Conservation (phyloP, 2,888 invertebrate genomes). For the Erebia ligea region DNA sequence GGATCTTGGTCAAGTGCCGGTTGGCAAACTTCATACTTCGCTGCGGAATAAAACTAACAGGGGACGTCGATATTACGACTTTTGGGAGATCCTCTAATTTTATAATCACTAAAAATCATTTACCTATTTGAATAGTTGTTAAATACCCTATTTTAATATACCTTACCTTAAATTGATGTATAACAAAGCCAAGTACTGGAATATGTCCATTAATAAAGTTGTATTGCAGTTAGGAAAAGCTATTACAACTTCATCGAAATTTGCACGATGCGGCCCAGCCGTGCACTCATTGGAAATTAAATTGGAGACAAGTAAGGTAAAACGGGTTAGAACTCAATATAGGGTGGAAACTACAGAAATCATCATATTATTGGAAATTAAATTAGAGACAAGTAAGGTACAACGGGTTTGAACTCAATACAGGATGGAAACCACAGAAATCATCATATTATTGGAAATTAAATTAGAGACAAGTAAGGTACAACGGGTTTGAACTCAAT, state of each 20-base stretch:
- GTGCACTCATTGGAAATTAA: slow-evolving; percentile 34
- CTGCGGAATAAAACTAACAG: too few species aligned
- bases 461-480: slow-evolving; percentile 27
- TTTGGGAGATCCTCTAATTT: too few species aligned
- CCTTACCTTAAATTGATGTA: neutral
- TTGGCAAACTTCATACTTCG: too few species aligned
- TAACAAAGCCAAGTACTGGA: neutral
- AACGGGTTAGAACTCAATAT: slow-evolving; percentile 5
- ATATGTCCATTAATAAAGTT: slow-evolving; percentile 24
- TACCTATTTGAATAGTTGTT: too few species aligned
- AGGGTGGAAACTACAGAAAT: neutral
- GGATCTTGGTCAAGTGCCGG: too few species aligned
- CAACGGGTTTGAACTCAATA: slow-evolving; percentile 6
- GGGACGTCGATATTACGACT: too few species aligned
- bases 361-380: slow-evolving; percentile 25
- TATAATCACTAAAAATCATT: too few species aligned
- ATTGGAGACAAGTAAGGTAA: slow-evolving; percentile 22
- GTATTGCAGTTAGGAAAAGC: slow-evolving; percentile 37
- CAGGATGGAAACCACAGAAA: neutral
- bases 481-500: slow-evolving; percentile 1
- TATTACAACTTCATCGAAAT: slow-evolving; percentile 40
- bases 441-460: slow-evolving; percentile 27
- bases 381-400: slow-evolving; percentile 25
- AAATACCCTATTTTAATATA: too few species aligned
- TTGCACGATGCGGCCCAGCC: slow-evolving; percentile 27